Percentiles rank a stretch among this genome's conserved stretches.
phyloP scores from a whole-genome alignment of 2,888 invertebrate genomes.

The Ectropis crepuscularia region DNA sequence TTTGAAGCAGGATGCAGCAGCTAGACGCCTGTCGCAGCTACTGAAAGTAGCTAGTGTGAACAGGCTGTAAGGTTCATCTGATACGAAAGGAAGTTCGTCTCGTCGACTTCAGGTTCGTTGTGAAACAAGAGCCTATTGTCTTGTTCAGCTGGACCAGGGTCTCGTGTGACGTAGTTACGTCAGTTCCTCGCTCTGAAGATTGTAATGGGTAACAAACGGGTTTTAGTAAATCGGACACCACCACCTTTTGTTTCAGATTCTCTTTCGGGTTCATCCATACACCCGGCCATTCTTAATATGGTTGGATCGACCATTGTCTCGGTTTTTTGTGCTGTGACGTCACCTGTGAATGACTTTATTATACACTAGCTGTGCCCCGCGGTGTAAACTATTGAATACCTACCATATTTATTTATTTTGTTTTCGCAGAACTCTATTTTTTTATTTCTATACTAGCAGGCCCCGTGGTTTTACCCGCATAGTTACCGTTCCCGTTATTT shows the following conservation, averaged over 20 bases:
- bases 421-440: too few species aligned
- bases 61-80: constrained; percentile 44
- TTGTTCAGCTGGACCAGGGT: constrained; percentile 27
- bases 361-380: neutral
- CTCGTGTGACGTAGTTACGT: constrained; percentile 47
- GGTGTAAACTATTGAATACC: too few species aligned
- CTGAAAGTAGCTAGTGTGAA: too few species aligned
- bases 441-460: too few species aligned
- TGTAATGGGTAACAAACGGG: constrained; percentile 57
- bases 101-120: constrained; percentile 46
- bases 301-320: constrained; percentile 37
- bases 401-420: too few species aligned
- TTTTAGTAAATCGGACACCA: constrained; percentile 45
- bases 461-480: too few species aligned
- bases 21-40: too few species aligned
- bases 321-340: constrained; percentile 32
- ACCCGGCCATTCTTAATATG: constrained; percentile 23
- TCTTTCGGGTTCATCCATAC: constrained; percentile 24
- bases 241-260: constrained; percentile 30
- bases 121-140: constrained; percentile 40
- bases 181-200: constrained; percentile 59
- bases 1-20: too few species aligned
- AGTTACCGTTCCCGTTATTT: too few species aligned
- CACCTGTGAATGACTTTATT: constrained; percentile 23
- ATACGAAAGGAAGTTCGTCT: constrained; percentile 46